phyloP scores from a whole-genome alignment of 2,113 vertebrate species.

The Callipepla californica region DNA sequence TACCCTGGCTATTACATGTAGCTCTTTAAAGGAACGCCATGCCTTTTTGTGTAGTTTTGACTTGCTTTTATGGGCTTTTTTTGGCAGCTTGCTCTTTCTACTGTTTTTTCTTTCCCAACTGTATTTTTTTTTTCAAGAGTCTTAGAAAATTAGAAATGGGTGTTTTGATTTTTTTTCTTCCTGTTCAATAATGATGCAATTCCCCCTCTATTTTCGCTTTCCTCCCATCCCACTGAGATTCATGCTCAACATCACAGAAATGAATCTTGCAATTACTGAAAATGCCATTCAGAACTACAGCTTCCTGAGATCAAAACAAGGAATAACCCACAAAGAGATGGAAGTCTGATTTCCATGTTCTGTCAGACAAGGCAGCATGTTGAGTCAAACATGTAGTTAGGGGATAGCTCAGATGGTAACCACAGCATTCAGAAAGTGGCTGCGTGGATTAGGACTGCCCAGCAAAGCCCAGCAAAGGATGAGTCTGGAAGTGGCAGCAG shows the following conservation, averaged over 20 bases:
- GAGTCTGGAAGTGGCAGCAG: background rate
- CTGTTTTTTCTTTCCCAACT: background rate
- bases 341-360: constrained; percentile 7
- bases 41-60: background rate
- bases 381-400: background rate
- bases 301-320: constrained; percentile 23
- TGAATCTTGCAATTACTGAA: constrained; percentile 38
- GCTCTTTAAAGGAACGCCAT: constrained; percentile 36
- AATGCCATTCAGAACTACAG: background rate
- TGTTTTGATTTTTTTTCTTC: constrained; percentile 25
- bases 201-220: background rate
- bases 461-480: background rate
- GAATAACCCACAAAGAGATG: background rate
- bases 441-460: fast-evolving
- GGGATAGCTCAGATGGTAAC: background rate
- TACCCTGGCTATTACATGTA: background rate
- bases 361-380: background rate
- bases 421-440: background rate
- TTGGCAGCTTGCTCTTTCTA: background rate
- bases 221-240: background rate
- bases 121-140: background rate
- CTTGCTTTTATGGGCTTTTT: background rate
- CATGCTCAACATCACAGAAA: constrained; percentile 16
- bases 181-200: background rate
- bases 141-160: background rate